Percentiles rank a stretch among this genome's conserved stretches.
Evolutionary conservation across 2,113 vertebrate genomes (phyloP).

Genomic region (Agelaius tricolor): DNA sequence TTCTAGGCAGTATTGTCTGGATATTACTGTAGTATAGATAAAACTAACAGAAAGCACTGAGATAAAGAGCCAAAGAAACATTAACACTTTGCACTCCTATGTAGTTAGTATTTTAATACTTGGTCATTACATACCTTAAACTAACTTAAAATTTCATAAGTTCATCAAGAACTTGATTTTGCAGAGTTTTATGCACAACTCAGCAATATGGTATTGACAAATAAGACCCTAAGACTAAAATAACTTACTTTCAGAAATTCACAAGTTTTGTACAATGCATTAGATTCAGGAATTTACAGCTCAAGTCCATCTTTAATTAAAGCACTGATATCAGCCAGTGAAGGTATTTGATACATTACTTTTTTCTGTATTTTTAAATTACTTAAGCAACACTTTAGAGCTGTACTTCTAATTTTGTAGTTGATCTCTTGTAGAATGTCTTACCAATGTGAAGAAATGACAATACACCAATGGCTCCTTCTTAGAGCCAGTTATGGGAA

Average conservation of each 20-base stretch:
- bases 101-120: not conserved
- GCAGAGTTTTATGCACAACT: not conserved
- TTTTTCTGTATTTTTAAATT: not conserved
- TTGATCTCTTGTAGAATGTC: not conserved
- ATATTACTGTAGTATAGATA: not conserved
- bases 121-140: not conserved
- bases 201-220: not conserved
- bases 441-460: not conserved
- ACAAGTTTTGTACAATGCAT: not conserved
- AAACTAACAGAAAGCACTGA: not conserved
- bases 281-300: not conserved
- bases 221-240: not conserved
- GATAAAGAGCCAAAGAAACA: not conserved
- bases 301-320: not conserved
- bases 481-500: not conserved
- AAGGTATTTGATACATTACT: not conserved
- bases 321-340: not conserved
- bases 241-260: not conserved
- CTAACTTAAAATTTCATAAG: not conserved
- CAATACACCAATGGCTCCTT: not conserved
- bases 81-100: not conserved
- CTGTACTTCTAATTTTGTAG: not conserved
- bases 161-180: not conserved
- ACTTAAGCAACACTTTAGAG: not conserved
- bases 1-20: not conserved